Conservation (phyloP, 2,113 vertebrate species). For the Ciconia boyciana region DNA sequence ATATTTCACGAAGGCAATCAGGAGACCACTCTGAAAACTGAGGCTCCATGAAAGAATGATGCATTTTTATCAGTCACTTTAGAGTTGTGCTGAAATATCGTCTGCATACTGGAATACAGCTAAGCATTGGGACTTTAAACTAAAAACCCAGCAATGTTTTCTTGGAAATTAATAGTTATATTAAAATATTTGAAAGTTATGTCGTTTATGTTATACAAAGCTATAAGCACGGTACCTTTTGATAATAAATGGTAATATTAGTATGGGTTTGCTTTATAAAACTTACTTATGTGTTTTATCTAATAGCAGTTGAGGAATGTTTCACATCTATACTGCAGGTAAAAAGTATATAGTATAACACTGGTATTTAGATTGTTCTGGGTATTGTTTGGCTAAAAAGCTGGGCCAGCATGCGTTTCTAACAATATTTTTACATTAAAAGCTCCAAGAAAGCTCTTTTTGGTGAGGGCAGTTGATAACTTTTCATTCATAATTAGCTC, state of each 20-base stretch:
- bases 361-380: conserved; percentile 84
- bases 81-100: not conserved
- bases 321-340: conserved; percentile 69
- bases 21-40: conserved; percentile 15
- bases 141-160: conserved; percentile 21
- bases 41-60: conserved; percentile 20
- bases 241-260: conserved; percentile 29
- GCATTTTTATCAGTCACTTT: conserved; percentile 24
- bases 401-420: conserved; percentile 79
- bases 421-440: conserved; percentile 99
- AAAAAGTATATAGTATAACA: conserved; percentile 80
- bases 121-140: conserved; percentile 2
- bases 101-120: not conserved
- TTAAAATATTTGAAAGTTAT: conserved; percentile 25
- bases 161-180: not conserved
- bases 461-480: conserved; percentile 92
- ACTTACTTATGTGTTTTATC: not conserved
- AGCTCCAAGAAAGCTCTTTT: conserved; percentile 90
- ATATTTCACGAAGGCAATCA: conserved; percentile 10
- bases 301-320: conserved; percentile 53
- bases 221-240: not conserved
- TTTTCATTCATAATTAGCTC: conserved; percentile 99
- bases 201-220: conserved; percentile 9
- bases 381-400: conserved; percentile 78
- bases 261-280: conserved; percentile 33